Evolutionary conservation across 2,888 invertebrate species (phyloP), one percentile per base, ranked within the genome.

Genomic region (Myathropa florea): DNA sequence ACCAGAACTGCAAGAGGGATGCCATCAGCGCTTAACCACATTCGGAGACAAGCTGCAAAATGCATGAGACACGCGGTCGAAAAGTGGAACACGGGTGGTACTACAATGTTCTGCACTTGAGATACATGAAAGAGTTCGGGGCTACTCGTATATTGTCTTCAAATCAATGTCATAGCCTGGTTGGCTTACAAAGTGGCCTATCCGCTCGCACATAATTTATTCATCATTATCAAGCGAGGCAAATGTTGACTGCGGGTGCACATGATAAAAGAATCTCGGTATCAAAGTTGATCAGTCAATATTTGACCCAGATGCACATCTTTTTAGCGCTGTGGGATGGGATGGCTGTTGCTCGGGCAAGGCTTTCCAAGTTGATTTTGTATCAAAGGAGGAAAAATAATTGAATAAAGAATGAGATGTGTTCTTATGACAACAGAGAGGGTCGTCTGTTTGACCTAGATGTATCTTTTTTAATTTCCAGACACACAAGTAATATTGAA

Each of bases 201-300:
- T 39, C 39, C 2, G 14, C 46, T 53, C 18, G 53, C 14, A 18
- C 33, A 63, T 82, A 55, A 75, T 71, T 71, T 86, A 83, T 75
- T 83, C 70, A 83, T 75, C 75, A 83, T 83, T 75, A 63, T 83
- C 68, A 71, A 53, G 61, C 75, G 67, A 79, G 60, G 78, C 78
- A 79, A 86, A 86, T 83, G 57, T 83, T 82, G 28, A 71, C 75
- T 46, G 55, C 73, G 60, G 73, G 78, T 70, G 73, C 30, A 63
- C 75, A 73, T 70, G 85, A 85, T 85, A 82, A 85, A 80, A 84
- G 68, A 80, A 61, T 55, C 77, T 68, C 73, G 73, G 59, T 73
- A 80, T 86, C 83, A 87, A 83, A 87, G 83, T 83, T 87, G 87
- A 87, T 87, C 87, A 83, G 87, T 87, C 87, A 87, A 83, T 87